These are phyloP conservation scores for Junonia oenone DNA, from an alignment of 2,888 invertebrate species.

Conservation along the genomic window DNA sequence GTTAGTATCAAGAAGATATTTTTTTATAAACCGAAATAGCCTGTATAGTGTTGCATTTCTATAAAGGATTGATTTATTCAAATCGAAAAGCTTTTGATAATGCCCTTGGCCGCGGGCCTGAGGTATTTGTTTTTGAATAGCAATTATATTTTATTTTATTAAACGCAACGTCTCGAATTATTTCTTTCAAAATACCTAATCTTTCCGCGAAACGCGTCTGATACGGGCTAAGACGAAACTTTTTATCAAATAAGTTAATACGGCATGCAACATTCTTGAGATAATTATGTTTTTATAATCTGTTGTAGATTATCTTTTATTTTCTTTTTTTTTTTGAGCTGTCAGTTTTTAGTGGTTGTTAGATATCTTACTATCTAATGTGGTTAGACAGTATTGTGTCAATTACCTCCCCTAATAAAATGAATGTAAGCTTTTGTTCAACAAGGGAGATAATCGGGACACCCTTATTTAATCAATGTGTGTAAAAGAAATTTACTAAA, in stretches of 20 bases:
- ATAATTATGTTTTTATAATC: constrained; percentile 48
- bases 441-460: no score
- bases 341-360: not conserved
- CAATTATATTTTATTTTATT: constrained; percentile 79
- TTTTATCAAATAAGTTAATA: constrained; percentile 31
- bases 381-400: no score
- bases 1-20: not conserved
- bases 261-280: constrained; percentile 44
- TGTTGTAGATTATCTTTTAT: constrained; percentile 9
- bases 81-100: constrained; percentile 72
- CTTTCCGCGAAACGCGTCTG: constrained; percentile 71
- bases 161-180: constrained; percentile 60
- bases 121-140: constrained; percentile 78
- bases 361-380: no score
- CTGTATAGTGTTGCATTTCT: constrained; percentile 72
- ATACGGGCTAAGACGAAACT: constrained; percentile 21
- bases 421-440: no score
- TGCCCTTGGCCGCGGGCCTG: constrained; percentile 63
- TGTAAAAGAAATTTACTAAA: no score
- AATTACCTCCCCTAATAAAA: no score
- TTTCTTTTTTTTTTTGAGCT: constrained; percentile 4
- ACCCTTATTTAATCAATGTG: no score
- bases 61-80: constrained; percentile 77
- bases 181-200: constrained; percentile 52
- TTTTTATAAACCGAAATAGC: constrained; percentile 23